These are phyloP conservation scores for Latrodectus geometricus DNA, from an alignment of 1,140 invertebrate species.

Conservation along the genomic window DNA sequence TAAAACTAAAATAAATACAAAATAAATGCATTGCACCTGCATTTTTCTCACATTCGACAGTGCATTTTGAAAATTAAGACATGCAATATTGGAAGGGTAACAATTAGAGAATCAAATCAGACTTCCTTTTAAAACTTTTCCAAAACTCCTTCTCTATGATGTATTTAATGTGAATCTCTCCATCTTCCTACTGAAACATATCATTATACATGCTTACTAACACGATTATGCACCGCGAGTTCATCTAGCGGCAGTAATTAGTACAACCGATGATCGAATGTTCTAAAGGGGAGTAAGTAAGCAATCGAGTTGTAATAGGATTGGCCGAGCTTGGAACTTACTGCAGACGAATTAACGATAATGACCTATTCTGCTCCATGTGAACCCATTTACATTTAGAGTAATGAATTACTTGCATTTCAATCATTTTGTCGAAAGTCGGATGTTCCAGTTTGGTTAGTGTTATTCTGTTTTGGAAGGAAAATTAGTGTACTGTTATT, in stretches of 20 bases:
- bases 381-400: conserved; percentile 27
- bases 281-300: neutral
- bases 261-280: conserved; percentile 6
- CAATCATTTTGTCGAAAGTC: neutral
- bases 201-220: conserved; percentile 43
- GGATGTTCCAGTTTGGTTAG: neutral
- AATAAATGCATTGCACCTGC: no score
- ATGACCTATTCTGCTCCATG: conserved; percentile 46
- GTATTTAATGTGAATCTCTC: neutral
- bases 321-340: neutral
- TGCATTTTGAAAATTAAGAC: no score
- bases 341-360: conserved; percentile 17
- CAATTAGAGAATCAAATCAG: no score
- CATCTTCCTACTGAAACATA: neutral
- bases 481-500: neutral
- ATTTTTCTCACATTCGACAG: no score
- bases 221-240: conserved; percentile 30
- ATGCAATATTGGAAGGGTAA: no score
- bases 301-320: conserved; percentile 33
- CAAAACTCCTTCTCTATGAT: no score
- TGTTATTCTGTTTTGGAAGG: neutral
- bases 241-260: conserved; percentile 42
- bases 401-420: conserved; percentile 38
- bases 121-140: no score
- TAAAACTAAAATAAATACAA: no score